A percentile compares a stretch with the other conserved stretches of the same genome.
Conservation (phyloP, 2,797 vertebrate genomes). For the Malurus leucopterus region DNA sequence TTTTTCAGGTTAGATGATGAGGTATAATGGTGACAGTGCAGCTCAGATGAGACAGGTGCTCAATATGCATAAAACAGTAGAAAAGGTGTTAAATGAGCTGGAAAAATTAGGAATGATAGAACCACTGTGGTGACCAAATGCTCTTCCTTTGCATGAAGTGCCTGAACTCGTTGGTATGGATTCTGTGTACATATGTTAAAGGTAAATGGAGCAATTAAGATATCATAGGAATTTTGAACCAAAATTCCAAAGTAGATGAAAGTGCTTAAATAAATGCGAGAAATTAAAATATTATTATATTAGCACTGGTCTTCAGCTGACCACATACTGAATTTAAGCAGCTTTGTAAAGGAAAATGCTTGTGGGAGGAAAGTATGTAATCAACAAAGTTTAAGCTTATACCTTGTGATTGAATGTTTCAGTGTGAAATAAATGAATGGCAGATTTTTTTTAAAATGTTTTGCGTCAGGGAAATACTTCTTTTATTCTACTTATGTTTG, state of each 20-base stretch:
- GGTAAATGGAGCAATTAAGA: neutral
- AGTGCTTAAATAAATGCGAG: neutral
- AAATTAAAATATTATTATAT: neutral
- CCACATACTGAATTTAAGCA: neutral
- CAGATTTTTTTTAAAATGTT: neutral
- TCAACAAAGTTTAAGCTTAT: neutral
- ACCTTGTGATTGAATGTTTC: neutral
- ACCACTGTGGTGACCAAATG: neutral
- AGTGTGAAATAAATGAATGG: neutral
- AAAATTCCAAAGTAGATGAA: neutral
- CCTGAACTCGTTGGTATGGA: neutral
- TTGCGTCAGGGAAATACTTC: neutral
- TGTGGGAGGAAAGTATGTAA: neutral
- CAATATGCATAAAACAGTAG: neutral
- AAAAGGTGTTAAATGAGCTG: conserved; percentile 34
- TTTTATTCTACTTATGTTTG: neutral
- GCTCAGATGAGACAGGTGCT: conserved; percentile 20
- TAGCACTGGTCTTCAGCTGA: neutral
- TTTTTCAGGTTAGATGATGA: conserved; percentile 17
- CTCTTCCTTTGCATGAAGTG: neutral
- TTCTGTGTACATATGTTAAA: neutral
- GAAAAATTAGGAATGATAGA: conserved; percentile 20
- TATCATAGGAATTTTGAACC: neutral
- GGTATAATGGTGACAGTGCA: conserved; percentile 17
- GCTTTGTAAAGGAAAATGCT: neutral